Percentiles rank a stretch among this genome's conserved stretches.
phyloP scores from a whole-genome alignment of 1,140 invertebrate genomes.

The Ephestia elutella region DNA sequence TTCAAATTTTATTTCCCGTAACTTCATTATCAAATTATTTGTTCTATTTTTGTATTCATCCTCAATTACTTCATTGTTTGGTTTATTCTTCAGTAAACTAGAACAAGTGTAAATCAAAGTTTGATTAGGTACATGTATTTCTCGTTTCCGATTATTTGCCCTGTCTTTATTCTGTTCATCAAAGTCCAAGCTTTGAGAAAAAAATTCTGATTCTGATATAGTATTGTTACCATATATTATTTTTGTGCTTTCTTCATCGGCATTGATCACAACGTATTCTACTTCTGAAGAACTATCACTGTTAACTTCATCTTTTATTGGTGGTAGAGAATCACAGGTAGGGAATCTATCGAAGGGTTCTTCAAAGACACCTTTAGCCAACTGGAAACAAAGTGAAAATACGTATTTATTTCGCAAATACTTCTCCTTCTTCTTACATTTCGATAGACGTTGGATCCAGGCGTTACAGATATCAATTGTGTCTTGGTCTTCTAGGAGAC shows the following conservation, averaged over 20 bases:
- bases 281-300: constrained; percentile 42
- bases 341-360: constrained; percentile 45
- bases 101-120: constrained; percentile 21
- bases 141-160: constrained; percentile 7
- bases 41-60: constrained; percentile 37
- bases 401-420: constrained; percentile 51
- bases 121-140: constrained; percentile 8
- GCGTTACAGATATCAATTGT: constrained; percentile 46
- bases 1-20: constrained; percentile 59
- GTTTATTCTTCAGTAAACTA: constrained; percentile 19
- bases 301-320: constrained; percentile 27
- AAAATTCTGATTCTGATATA: constrained; percentile 18
- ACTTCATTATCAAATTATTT: constrained; percentile 46
- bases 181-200: constrained; percentile 16
- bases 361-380: constrained; percentile 47
- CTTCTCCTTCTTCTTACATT: constrained; percentile 45
- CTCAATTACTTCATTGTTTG: constrained; percentile 8
- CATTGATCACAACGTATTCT: constrained; percentile 40
- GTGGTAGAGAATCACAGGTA: constrained; percentile 19
- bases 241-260: constrained; percentile 30
- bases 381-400: constrained; percentile 50
- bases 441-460: constrained; percentile 54
- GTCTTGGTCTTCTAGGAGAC: constrained; percentile 37
- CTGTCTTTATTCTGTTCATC: constrained; percentile 7
- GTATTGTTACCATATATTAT: constrained; percentile 27